Base-by-base conservation (phyloP, 2,888 invertebrate genomes). In the Chalcis sispes region DNA sequence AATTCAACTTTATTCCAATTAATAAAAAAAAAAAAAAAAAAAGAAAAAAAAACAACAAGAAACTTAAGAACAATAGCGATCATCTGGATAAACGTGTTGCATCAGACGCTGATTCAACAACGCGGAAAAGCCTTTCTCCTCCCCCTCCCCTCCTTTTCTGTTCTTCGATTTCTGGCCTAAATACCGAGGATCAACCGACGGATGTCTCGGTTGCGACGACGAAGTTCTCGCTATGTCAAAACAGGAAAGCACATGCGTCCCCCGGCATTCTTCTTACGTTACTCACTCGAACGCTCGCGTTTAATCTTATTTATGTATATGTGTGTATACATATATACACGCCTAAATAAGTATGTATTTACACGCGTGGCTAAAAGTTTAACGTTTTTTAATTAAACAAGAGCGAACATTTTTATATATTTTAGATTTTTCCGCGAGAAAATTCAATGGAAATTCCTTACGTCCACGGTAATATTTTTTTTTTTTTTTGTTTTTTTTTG, bases 161-260 rank as follows among this genome's bases (percentile, higher is more conserved):
- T 42, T 13, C 15, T 15, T 42, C 42, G 15, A 10, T 5, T 18
- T n/a, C 15, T 64, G 77, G 72, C 69, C 77, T 69, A n/a, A 69
- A 77, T 77, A 65, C 64, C 27, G 50, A 29, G 29, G 64, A 20
- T n/a, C n/a, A n/a, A n/a, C n/a, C n/a, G n/a, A n/a, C n/a, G n/a
- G n/a, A n/a, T 32, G 54, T 29, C 42, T 25, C 13, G 4, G 29
- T 2, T 4, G n/a, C 27, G 64, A 5, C 42, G 42, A 4, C 64
- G 36, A 42, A 13, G n/a, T 27, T 27, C 42, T 42, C 36, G 46
- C 1, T 32, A 18, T 54, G 54, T 25, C 29, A 52, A 52, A 52
- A 52, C 52, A 65, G 52, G 52, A 52, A 62, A 65, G 20, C 36
- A 23, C 5, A 40, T 25, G 40, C 58, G 40, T 42, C 70, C 23